Evolutionary conservation across 2,797 vertebrate species (phyloP).

Genomic region (Discoglossus pictus): DNA sequence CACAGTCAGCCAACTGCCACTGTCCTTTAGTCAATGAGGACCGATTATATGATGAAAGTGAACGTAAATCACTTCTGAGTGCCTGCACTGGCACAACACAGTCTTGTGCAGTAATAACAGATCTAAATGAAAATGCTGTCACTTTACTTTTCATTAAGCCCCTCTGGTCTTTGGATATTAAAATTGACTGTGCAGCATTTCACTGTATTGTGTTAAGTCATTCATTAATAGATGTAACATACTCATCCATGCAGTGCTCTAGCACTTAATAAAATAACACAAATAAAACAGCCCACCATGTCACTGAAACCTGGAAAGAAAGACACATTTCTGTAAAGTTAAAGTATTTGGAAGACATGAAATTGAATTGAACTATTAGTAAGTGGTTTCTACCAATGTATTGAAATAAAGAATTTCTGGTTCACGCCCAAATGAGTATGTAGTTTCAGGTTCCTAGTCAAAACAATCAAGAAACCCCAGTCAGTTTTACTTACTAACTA

Average conservation of each 20-base stretch:
- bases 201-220: constrained; percentile 13
- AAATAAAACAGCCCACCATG: no score
- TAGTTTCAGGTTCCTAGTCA: no score
- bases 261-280: neutral
- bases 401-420: no score
- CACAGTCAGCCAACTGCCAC: constrained; percentile 25
- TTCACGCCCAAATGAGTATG: no score
- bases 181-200: constrained; percentile 26
- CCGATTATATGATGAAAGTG: constrained; percentile 25
- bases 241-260: neutral
- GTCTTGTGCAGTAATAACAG: constrained; percentile 24
- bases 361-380: no score
- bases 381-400: no score
- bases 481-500: no score
- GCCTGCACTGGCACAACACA: constrained; percentile 13
- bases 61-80: constrained; percentile 30
- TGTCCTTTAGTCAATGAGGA: constrained; percentile 5
- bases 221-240: constrained; percentile 8
- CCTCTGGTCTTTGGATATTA: constrained; percentile 19
- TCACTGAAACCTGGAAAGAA: no score
- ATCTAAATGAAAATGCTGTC: constrained; percentile 28
- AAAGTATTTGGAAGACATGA: no score
- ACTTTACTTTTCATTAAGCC: constrained; percentile 35
- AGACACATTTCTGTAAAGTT: no score
- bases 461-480: no score